Evolutionary conservation across 2,888 invertebrate species (phyloP), one percentile per base, ranked within the genome.

Genomic region (Calliopum simillimum): DNA sequence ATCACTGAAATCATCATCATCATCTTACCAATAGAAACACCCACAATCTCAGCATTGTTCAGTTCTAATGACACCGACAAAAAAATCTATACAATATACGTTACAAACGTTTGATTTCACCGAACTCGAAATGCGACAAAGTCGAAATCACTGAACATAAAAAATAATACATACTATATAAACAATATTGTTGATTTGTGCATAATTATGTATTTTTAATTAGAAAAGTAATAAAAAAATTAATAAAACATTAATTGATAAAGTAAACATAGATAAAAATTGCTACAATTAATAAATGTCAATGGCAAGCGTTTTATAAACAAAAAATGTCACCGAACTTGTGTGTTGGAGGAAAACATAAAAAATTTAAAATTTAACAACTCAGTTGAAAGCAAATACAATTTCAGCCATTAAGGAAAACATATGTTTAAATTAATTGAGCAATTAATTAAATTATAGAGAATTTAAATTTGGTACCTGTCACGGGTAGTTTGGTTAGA

Each of bases 391-490:
- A 56, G 21, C 21, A 25, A 33, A 33, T 1, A 13, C 53, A 21
- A 16, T 33, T 33, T 33, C 33, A 46, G 21, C 61, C 21, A 44
- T 61, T 61, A 61, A 44, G 61, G 4, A 19, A 46, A 61, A 61
- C 61, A 61, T 46, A 23, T 61, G 46, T 61, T 61, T 61, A 21
- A 61, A 61, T 61, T 61, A 61, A 61, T 61, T 61, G 46, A 61
- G 61, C 46, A 61, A 61, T 61, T 61, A 61, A 61, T 46, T 61
- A 19, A 61, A 13, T 41, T 13, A 14, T 23, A 46, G 46, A 33
- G 33, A 33, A 33, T 2, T 6, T 33, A 33, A 33, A 33, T 33
- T 33, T 33, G 33, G 33, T 33, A 33, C 33, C 33, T 33, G 5
- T 33, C 33, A 33, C 33, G 33, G 8, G 8, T 8, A 33, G 4